A percentile compares a stretch with the other conserved stretches of the same genome.
These are phyloP conservation scores for Botia kubotai DNA, from an alignment of 2,797 vertebrate genomes.

Conservation along the genomic window DNA sequence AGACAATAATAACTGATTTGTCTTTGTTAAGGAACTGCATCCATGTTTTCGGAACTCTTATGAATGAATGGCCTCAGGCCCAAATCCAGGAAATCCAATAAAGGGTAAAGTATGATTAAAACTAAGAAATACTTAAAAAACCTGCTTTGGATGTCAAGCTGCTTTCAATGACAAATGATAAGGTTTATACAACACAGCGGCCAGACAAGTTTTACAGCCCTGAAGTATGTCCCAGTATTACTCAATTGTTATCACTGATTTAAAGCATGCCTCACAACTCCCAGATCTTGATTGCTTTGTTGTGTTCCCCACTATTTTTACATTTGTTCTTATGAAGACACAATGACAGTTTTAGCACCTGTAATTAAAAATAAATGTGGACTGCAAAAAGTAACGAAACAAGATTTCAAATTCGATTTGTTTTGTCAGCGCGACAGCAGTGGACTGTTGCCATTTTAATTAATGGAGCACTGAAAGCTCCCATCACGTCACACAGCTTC, in stretches of 20 bases:
- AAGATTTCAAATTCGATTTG: neutral
- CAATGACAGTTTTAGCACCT: constrained; percentile 1
- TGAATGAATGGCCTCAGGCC: constrained; percentile 24
- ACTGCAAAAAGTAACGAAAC: neutral
- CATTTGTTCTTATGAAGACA: neutral
- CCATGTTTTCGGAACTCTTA: neutral
- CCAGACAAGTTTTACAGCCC: neutral
- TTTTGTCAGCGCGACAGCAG: neutral
- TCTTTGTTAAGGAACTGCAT: neutral
- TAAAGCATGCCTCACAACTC: neutral
- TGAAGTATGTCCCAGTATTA: constrained; percentile 9
- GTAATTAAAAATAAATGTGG: neutral
- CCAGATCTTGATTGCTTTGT: neutral
- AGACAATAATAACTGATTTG: constrained; percentile 6
- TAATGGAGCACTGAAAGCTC: neutral
- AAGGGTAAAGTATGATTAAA: constrained; percentile 32
- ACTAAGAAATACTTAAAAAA: constrained; percentile 47
- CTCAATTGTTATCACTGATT: neutral
- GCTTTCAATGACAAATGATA: constrained; percentile 19
- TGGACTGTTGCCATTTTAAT: neutral
- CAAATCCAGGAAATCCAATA: constrained; percentile 49
- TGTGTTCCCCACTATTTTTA: neutral
- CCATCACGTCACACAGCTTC: neutral
- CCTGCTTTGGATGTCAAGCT: constrained; percentile 23
- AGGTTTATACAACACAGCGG: neutral